Base-by-base conservation (phyloP, 2,113 vertebrate species). In the Struthio camelus region DNA sequence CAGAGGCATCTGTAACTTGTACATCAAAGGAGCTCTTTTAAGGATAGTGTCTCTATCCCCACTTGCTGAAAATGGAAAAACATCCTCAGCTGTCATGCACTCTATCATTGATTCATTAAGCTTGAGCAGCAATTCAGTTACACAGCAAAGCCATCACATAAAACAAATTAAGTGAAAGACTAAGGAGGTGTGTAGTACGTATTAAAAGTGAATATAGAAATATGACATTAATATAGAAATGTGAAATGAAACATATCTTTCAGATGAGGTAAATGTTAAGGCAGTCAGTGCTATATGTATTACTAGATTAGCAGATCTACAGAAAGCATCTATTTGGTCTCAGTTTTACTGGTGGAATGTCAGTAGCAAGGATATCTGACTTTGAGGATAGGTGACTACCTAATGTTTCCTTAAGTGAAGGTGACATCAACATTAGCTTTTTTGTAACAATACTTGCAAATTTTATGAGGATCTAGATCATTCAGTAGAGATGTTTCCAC, bases 41-140 rank as follows among this genome's bases (percentile, higher is more conserved):
- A 70, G 67, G 53, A 50, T 58, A 22, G 23, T 62, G 40, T 78
- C 53, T 36, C 67, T 84, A 32, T 83, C 75, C 70, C 11, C 2
- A 9, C 58, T 36, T 70, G 40, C 32, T 90, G 85, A 90, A 88
- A 95, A 93, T 50, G 48, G 34, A 91, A 93, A 94, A 90, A 10
- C 1, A 80, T 85, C 44, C 54, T 89, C 66, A 80, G 70, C 66
- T 94, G 75, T 73, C 78, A 36, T 18, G 17, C 76, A 46, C 32
- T 72, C 61, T 79, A 23, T 48, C 48, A 65, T 3, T 70, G 67
- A 90, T 54, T 89, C 40, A 51, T 30, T 53, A 17, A 28, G 32
- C 48, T 93, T 44, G 13, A 81, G 34, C n/a, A 87, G 44, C 16
- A 65, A 91, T 9, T 4, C 48, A 76, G 58, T 82, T 93, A 73